A percentile compares a stretch with the other conserved stretches of the same genome.
These are phyloP conservation scores for Channa argus DNA, from an alignment of 2,113 vertebrate species.

Conservation along the genomic window DNA sequence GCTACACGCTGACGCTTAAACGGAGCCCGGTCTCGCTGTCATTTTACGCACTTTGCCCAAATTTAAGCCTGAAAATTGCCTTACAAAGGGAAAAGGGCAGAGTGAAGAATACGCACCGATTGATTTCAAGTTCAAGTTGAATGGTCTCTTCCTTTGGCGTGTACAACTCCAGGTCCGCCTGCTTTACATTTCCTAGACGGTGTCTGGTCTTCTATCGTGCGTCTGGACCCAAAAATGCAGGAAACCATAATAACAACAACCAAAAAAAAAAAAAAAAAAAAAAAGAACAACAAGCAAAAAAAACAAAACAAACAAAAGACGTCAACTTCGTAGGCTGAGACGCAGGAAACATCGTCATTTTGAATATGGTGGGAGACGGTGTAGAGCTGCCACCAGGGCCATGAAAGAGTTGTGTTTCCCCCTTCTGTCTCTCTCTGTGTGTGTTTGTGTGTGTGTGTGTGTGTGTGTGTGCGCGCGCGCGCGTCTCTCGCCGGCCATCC, in stretches of 20 bases:
- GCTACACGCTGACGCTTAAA: neutral
- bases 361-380: neutral
- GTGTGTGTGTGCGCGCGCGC: slow-evolving; percentile 29
- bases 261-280: neutral
- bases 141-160: slow-evolving; percentile 46
- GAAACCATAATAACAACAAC: neutral
- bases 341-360: neutral
- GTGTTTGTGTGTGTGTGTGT: slow-evolving; percentile 37
- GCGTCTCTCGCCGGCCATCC: slow-evolving; percentile 43
- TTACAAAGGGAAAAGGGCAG: neutral
- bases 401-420: slow-evolving; percentile 8
- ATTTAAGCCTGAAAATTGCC: neutral
- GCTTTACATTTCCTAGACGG: slow-evolving; percentile 55
- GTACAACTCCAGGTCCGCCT: slow-evolving; percentile 57
- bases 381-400: slow-evolving; percentile 6
- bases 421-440: slow-evolving; percentile 1
- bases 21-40: neutral
- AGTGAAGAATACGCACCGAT: slow-evolving; percentile 59
- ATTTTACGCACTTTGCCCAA: slow-evolving; percentile 19
- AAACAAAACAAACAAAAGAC: slow-evolving; percentile 1
- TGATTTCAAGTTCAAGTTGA: slow-evolving; percentile 70
- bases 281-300: neutral
- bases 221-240: slow-evolving; percentile 23
- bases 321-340: slow-evolving; percentile 11
- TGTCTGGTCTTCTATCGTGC: slow-evolving; percentile 35